These are phyloP conservation scores for Apotomis betuletana DNA, from an alignment of 2,888 invertebrate genomes.

Conservation along the genomic window DNA sequence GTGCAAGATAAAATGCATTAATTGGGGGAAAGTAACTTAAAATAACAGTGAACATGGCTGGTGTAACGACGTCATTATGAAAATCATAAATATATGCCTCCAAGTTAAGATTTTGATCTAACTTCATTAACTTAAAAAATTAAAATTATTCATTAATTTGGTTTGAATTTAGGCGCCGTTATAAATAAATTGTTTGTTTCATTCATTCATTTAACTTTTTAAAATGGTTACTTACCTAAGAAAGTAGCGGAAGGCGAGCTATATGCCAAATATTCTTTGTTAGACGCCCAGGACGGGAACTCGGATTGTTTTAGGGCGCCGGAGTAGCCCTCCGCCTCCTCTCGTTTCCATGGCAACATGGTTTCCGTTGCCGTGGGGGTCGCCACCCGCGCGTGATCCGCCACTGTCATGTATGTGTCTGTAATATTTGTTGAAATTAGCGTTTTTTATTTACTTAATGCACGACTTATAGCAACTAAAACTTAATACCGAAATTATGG, in stretches of 20 bases:
- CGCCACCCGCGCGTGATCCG: conserved; percentile 89
- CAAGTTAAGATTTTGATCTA: background rate
- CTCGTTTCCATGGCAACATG: conserved; percentile 96
- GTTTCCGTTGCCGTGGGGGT: conserved; percentile 95
- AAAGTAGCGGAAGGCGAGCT: conserved; percentile 96
- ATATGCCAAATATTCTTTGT: conserved; percentile 96
- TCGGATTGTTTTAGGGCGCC: conserved; percentile 91
- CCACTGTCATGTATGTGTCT: conserved; percentile 79
- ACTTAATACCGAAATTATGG: no score
- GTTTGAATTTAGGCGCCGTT: no score
- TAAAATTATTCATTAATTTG: no score
- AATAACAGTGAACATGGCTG: background rate
- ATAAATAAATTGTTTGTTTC: background rate
- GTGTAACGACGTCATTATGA: background rate
- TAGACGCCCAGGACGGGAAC: conserved; percentile 97
- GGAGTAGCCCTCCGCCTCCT: conserved; percentile 86
- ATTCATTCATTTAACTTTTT: conserved; percentile 11
- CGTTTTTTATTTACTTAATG: background rate
- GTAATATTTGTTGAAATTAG: conserved; percentile 43
- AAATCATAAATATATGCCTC: background rate
- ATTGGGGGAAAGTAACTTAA: background rate
- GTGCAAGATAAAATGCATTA: conserved; percentile 1
- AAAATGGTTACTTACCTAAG: conserved; percentile 85
- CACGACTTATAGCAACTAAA: no score
- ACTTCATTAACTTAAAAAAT: background rate